Percentiles rank a stretch among this genome's conserved stretches.
Conservation (phyloP, 2,888 invertebrate species). For the Pseudolycoriella hygida region DNA sequence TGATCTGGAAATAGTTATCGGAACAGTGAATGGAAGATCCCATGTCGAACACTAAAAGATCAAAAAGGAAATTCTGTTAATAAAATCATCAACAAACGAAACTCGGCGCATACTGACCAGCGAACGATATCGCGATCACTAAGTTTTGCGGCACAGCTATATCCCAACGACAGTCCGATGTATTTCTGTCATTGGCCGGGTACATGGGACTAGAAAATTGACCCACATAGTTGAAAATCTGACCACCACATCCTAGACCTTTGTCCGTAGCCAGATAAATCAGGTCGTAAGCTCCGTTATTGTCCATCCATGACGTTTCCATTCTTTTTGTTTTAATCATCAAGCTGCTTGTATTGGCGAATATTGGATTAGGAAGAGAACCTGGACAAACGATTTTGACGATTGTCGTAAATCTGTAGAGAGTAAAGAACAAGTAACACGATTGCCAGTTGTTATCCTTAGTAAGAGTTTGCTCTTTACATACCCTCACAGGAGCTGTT, state of each 20-base stretch:
- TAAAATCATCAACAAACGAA: slow-evolving; percentile 12
- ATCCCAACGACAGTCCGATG: slow-evolving; percentile 42
- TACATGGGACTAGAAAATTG: slow-evolving; percentile 50
- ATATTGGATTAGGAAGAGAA: slow-evolving; percentile 39
- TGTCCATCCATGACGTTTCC: not conserved
- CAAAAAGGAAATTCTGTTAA: slow-evolving; percentile 15
- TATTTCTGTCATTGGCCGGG: slow-evolving; percentile 39
- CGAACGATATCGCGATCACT: slow-evolving; percentile 33
- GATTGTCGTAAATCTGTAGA: slow-evolving; percentile 34
- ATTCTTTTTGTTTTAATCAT: slow-evolving; percentile 33
- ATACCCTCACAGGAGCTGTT: not conserved
- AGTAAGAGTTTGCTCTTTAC: not conserved
- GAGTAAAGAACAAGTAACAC: not conserved
- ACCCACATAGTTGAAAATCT: slow-evolving; percentile 41
- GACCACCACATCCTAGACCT: slow-evolving; percentile 50
- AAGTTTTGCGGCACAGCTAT: slow-evolving; percentile 40
- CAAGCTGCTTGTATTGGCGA: slow-evolving; percentile 48
- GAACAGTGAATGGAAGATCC: slow-evolving; percentile 41
- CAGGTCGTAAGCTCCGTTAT: slow-evolving; percentile 30
- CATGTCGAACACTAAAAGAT: slow-evolving; percentile 37
- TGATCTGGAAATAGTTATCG: slow-evolving; percentile 45
- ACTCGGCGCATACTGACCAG: slow-evolving; percentile 22
- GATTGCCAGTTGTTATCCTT: not conserved
- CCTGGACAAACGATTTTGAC: slow-evolving; percentile 33
- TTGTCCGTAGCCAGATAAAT: slow-evolving; percentile 40